phyloP scores from a whole-genome alignment of 2,888 invertebrate genomes.

The Graphium colonna region DNA sequence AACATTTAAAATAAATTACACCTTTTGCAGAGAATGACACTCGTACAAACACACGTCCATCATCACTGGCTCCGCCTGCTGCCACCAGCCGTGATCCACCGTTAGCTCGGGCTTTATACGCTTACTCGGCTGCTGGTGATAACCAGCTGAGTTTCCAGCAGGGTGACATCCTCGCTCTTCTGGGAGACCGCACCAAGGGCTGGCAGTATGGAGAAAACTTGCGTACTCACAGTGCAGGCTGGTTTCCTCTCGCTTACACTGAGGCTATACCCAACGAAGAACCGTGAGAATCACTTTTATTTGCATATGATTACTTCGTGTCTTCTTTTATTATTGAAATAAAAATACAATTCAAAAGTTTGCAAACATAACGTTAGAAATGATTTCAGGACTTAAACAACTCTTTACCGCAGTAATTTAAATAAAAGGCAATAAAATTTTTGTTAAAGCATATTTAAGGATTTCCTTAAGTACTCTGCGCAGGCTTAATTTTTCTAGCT shows the following conservation, averaged over 20 bases:
- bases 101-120: constrained; percentile 91
- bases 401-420: too few species aligned
- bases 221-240: constrained; percentile 94
- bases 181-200: constrained; percentile 95
- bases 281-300: constrained; percentile 69
- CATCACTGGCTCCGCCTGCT: constrained; percentile 82
- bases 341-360: neutral
- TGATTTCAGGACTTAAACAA: neutral
- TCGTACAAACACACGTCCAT: constrained; percentile 77
- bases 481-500: neutral
- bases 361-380: neutral
- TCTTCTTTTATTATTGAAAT: too few species aligned
- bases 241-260: constrained; percentile 98
- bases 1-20: neutral
- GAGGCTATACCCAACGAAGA: constrained; percentile 87
- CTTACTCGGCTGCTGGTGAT: constrained; percentile 93
- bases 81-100: constrained; percentile 84
- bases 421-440: neutral
- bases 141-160: constrained; percentile 96
- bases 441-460: neutral
- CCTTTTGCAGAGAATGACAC: constrained; percentile 49
- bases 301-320: too few species aligned
- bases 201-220: constrained; percentile 99
- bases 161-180: constrained; percentile 92
- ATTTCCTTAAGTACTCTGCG: too few species aligned